Evolutionary conservation across 2,113 vertebrate genomes (phyloP).

Genomic region (Odobenus rosmarus): DNA sequence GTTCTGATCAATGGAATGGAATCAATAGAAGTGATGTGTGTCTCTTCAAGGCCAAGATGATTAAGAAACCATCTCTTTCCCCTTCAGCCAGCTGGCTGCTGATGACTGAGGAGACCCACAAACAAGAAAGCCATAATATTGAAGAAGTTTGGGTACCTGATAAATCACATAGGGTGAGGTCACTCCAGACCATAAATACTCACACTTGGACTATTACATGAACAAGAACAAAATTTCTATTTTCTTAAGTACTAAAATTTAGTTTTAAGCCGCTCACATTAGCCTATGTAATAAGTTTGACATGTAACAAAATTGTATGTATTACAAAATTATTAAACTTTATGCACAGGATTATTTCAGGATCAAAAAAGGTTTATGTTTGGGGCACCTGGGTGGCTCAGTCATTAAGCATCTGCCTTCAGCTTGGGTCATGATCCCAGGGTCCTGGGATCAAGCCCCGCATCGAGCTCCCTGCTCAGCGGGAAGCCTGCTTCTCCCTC

Average conservation of each 20-base stretch:
- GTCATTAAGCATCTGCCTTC: no score
- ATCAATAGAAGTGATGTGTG: not conserved
- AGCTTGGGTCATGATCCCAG: no score
- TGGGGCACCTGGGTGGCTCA: no score
- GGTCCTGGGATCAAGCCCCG: no score
- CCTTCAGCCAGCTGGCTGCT: not conserved
- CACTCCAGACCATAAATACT: not conserved
- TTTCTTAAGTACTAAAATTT: not conserved
- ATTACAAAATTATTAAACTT: not conserved
- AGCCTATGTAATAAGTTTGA: not conserved
- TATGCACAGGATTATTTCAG: not conserved
- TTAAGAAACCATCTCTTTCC: not conserved
- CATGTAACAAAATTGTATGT: not conserved
- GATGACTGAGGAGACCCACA: not conserved
- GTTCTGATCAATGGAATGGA: not conserved
- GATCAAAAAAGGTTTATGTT: not conserved
- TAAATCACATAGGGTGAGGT: not conserved
- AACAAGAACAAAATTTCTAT: not conserved
- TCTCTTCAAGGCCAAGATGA: not conserved
- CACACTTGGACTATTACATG: not conserved
- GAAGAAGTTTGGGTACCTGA: not conserved
- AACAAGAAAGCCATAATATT: not conserved
- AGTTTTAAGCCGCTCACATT: not conserved
- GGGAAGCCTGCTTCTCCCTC: no score
- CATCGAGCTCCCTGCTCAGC: no score